Conservation (phyloP, 2,888 invertebrate genomes). For the Eulithis prunata region DNA sequence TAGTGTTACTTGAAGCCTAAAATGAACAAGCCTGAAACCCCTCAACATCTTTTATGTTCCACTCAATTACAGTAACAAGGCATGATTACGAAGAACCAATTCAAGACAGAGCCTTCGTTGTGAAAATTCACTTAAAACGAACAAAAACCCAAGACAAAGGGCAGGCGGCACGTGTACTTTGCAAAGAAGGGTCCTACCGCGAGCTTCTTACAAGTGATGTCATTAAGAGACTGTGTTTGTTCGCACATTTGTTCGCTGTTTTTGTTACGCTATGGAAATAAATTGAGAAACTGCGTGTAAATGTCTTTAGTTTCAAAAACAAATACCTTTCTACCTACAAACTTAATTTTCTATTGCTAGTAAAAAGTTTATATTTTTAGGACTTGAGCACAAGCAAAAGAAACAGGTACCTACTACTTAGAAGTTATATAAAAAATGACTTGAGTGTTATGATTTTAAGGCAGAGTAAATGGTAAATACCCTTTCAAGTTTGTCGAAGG, state of each 20-base stretch:
- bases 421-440: too few species aligned
- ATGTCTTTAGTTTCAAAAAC: too few species aligned
- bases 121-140: constrained; percentile 25
- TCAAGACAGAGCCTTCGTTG: constrained; percentile 28
- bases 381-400: too few species aligned
- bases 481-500: background rate
- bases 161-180: constrained; percentile 25
- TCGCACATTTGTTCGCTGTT: too few species aligned
- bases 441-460: too few species aligned
- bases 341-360: too few species aligned
- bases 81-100: constrained; percentile 8
- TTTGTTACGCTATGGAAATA: too few species aligned
- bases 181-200: constrained; percentile 22
- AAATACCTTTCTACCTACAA: too few species aligned
- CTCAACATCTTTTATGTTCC: constrained; percentile 11
- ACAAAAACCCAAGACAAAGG: constrained; percentile 30
- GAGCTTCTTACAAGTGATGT: background rate
- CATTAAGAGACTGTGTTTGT: background rate
- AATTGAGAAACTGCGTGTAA: too few species aligned
- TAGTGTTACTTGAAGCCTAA: background rate
- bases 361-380: too few species aligned
- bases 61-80: constrained; percentile 28
- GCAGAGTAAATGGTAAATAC: background rate
- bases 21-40: constrained; percentile 1
- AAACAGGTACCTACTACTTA: too few species aligned